phyloP scores from a whole-genome alignment of 2,797 vertebrate genomes.

The Sebastolobus altivelis region DNA sequence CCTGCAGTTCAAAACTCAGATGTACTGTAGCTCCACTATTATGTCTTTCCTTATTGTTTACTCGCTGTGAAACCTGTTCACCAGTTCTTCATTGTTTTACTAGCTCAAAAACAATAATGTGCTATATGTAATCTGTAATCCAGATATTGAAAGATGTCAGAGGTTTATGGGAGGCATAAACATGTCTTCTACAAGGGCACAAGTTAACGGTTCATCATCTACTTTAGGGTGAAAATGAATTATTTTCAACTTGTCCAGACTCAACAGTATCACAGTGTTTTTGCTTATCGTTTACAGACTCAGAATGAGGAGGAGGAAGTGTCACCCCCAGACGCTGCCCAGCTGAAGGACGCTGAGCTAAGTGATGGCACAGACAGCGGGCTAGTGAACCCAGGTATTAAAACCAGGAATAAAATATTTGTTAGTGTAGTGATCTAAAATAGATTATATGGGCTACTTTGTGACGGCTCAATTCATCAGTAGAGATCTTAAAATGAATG shows the following conservation, averaged over 20 bases:
- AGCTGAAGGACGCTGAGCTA: slow-evolving; percentile 17
- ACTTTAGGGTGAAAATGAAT: background rate
- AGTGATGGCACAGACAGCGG: slow-evolving; percentile 45
- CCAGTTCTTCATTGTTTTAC: slow-evolving; percentile 1
- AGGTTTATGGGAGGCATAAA: background rate
- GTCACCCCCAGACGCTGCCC: slow-evolving; percentile 4
- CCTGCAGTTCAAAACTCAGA: background rate
- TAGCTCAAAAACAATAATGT: background rate
- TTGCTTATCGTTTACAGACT: slow-evolving; percentile 46
- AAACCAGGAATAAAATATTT: background rate
- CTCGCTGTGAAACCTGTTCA: background rate
- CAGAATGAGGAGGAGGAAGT: slow-evolving; percentile 44
- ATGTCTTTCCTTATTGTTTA: background rate
- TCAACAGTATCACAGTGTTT: slow-evolving; percentile 1
- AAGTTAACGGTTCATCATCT: background rate
- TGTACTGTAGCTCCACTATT: background rate
- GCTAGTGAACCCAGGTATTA: slow-evolving; percentile 80
- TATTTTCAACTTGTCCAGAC: background rate
- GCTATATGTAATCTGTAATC: background rate
- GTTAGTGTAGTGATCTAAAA: background rate
- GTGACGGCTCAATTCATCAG: too few species aligned
- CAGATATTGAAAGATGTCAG: background rate
- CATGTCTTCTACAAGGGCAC: background rate
- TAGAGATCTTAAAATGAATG: too few species aligned
- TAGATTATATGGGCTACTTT: too few species aligned